A percentile compares a stretch with the other conserved stretches of the same genome.
Conservation (phyloP, 2,113 vertebrate genomes). For the Sigmodon hispidus region DNA sequence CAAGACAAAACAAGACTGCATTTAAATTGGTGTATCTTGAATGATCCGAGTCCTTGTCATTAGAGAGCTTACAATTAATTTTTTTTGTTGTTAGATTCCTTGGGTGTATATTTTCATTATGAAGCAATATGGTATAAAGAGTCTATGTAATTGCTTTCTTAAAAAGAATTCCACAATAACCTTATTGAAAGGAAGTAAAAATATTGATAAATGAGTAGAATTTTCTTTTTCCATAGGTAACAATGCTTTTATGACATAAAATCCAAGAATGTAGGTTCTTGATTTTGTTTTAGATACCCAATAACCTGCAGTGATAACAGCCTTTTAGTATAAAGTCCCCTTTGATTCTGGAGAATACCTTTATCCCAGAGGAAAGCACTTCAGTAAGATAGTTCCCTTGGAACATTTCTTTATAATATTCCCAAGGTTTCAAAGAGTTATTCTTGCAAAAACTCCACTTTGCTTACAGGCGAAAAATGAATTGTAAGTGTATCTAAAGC, state of each 20-base stretch:
- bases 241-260: conserved; percentile 53
- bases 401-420: neutral
- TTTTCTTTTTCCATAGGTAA: conserved; percentile 12
- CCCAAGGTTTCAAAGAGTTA: conserved; percentile 38
- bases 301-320: neutral
- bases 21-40: conserved; percentile 41
- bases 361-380: conserved; percentile 16
- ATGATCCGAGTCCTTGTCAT: neutral
- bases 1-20: conserved; percentile 30
- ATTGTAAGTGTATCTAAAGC: conserved; percentile 49
- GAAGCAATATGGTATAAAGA: neutral
- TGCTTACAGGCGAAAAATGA: conserved; percentile 50
- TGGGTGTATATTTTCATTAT: conserved; percentile 33
- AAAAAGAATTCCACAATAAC: neutral
- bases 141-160: conserved; percentile 18
- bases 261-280: conserved; percentile 23
- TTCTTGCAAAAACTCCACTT: conserved; percentile 23
- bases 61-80: neutral
- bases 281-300: neutral
- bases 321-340: neutral
- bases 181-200: conserved; percentile 57
- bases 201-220: conserved; percentile 20
- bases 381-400: neutral
- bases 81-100: conserved; percentile 31
- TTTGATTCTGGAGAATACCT: conserved; percentile 1